Percentiles rank a stretch among this genome's conserved stretches.
Evolutionary conservation across 2,888 invertebrate species (phyloP).

Genomic region (Antheraea yamamai): DNA sequence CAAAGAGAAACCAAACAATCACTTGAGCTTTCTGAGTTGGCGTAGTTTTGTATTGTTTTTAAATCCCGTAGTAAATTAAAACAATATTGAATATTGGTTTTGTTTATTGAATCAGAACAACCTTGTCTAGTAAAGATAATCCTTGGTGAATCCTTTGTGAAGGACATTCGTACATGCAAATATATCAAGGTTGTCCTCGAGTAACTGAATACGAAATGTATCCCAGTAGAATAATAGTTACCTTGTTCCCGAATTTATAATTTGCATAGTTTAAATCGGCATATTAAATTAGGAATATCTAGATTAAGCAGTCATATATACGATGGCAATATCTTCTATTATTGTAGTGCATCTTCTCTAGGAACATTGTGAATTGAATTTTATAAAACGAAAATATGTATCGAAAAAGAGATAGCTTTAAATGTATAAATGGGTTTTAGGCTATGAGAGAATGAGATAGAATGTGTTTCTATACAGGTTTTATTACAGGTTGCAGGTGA

Average conservation of each 20-base stretch:
- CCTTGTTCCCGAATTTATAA: background rate
- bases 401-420: no score
- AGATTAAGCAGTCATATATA: background rate
- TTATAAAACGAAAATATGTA: no score
- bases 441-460: no score
- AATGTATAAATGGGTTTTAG: no score
- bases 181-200: background rate
- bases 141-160: background rate
- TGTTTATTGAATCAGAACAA: background rate
- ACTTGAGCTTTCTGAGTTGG: background rate
- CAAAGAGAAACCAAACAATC: no score
- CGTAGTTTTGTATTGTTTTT: background rate
- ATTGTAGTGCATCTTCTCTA: no score
- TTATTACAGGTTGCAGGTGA: no score
- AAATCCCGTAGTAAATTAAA: background rate
- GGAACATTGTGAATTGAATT: no score
- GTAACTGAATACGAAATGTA: slow-evolving; percentile 5
- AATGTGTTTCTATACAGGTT: no score
- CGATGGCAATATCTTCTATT: background rate
- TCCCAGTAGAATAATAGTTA: background rate
- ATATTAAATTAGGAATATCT: background rate
- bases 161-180: slow-evolving; percentile 4
- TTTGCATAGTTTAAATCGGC: background rate
- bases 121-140: background rate
- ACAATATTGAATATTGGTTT: background rate